phyloP scores from a whole-genome alignment of 2,797 vertebrate species.

The Cynodonichthys magdalenae region DNA sequence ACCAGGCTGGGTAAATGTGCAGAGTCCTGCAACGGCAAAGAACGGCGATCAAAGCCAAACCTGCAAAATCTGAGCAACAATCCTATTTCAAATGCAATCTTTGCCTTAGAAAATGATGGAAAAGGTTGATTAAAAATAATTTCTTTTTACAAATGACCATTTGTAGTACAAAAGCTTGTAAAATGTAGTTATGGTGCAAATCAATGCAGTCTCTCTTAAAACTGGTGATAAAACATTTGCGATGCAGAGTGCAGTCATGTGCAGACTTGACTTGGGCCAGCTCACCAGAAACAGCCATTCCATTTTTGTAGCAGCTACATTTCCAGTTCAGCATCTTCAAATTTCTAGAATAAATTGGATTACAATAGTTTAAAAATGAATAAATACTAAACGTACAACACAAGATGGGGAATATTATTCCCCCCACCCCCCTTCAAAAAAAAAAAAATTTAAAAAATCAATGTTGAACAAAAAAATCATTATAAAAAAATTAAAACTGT shows the following conservation, averaged over 20 bases:
- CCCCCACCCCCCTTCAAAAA: neutral
- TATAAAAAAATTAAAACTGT: slow-evolving; percentile 77
- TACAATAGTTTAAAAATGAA: slow-evolving; percentile 68
- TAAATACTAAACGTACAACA: slow-evolving; percentile 74
- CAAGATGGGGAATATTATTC: slow-evolving; percentile 30
- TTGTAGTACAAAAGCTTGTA: slow-evolving; percentile 84
- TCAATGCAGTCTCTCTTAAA: slow-evolving; percentile 69
- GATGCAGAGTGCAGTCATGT: slow-evolving; percentile 66
- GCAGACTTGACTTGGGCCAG: slow-evolving; percentile 70
- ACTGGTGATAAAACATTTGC: slow-evolving; percentile 59
- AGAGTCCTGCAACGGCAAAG: slow-evolving; percentile 68
- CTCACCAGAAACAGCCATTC: slow-evolving; percentile 72
- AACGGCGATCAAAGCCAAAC: slow-evolving; percentile 76
- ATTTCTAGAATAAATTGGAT: slow-evolving; percentile 44
- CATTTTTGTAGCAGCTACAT: slow-evolving; percentile 80
- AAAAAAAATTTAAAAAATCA: slow-evolving; percentile 25
- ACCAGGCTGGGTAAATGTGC: slow-evolving; percentile 77
- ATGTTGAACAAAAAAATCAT: slow-evolving; percentile 55
- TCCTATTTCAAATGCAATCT: slow-evolving; percentile 78
- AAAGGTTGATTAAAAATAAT: slow-evolving; percentile 77
- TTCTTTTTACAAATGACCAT: slow-evolving; percentile 80
- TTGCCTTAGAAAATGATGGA: slow-evolving; percentile 77
- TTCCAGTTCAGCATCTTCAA: slow-evolving; percentile 80
- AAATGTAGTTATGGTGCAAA: slow-evolving; percentile 81
- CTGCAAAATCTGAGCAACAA: slow-evolving; percentile 81